Evolutionary conservation across 2,797 vertebrate species (phyloP), one percentile per base, ranked within the genome.

Genomic region (Phrynocephalus forsythii): DNA sequence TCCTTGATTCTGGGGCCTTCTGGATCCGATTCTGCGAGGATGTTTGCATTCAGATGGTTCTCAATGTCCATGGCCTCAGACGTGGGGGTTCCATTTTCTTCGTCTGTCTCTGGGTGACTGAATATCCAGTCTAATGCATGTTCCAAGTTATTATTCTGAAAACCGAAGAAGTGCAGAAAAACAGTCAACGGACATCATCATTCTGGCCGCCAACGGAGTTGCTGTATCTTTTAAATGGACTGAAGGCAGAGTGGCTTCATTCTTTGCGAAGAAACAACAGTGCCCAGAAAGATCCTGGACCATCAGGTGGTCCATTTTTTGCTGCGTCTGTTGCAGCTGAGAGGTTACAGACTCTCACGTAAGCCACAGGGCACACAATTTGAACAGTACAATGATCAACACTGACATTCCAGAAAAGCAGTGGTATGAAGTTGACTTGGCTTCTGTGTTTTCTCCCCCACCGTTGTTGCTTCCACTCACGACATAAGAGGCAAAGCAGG

Each of bases 51-150:
- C 93, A 97, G 96, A 0, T 98, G 97, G 88, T 98, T 98, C 94
- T 98, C 98, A 0, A 96, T 95, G 95, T 98, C 97, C 9, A 96
- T 95, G 87, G 97, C 94, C 91, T 98, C 97, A 13, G 98, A 98
- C 69, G 97, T 93, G 76, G 95, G 95, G 77, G 95, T 96, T 22
- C 98, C 98, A 0, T 91, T 96, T 89, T 98, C 98, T 78, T 99
- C 98, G 89, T 98, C 97, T n/a, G 94, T 92, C 69, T 98, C 98
- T 0, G 99, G 98, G 91, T 99, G 98, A 88, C 96, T 98, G 94
- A 99, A 99, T 95, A 99, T 99, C 99, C 99, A 99, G 93, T 99
- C 99, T 78, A 99, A 95, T 0, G 99, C 99, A 92, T 98, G 97
- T 92, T 99, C 99, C 68, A 99, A 96, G 94, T 99, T 99, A 94